Evolutionary conservation across 2,113 vertebrate species (phyloP).

Genomic region (Phalacrocorax pelagicus): DNA sequence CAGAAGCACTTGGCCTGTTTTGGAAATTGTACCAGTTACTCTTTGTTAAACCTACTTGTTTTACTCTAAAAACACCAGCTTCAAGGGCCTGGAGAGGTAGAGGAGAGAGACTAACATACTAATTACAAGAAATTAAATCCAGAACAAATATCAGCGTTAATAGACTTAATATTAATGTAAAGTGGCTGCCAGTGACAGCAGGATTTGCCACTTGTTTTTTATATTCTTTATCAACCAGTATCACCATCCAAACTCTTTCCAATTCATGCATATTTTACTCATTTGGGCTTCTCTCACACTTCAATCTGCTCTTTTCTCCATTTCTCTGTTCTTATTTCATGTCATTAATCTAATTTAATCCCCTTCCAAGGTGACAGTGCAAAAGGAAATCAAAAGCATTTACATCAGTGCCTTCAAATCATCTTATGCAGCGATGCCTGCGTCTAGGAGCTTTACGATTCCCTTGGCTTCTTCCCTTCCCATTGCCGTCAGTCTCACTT

Average conservation of each 20-base stretch:
- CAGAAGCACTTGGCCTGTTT: background rate
- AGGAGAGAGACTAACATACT: background rate
- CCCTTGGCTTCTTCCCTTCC: background rate
- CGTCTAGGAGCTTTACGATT: background rate
- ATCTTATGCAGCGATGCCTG: background rate
- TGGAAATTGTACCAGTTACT: background rate
- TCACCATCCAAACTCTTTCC: background rate
- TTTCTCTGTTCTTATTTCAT: slow-evolving; percentile 32
- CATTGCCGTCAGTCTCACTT: background rate
- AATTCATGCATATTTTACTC: background rate
- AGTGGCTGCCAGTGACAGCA: background rate
- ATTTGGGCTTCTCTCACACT: background rate
- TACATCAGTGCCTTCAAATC: background rate
- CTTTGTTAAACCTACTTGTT: slow-evolving; percentile 10
- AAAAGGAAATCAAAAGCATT: background rate
- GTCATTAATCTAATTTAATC: slow-evolving; percentile 38
- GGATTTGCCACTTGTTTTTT: background rate
- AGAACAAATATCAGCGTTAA: slow-evolving; percentile 18
- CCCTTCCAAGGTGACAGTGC: slow-evolving; percentile 32
- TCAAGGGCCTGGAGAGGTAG: background rate
- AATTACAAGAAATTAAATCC: slow-evolving; percentile 27
- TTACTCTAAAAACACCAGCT: background rate
- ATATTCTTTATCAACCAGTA: background rate
- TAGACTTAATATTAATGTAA: background rate
- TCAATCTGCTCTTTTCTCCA: background rate